Evolutionary conservation across 2,797 vertebrate species (phyloP), one percentile per base, ranked within the genome.

Genomic region (Spheniscus humboldti): DNA sequence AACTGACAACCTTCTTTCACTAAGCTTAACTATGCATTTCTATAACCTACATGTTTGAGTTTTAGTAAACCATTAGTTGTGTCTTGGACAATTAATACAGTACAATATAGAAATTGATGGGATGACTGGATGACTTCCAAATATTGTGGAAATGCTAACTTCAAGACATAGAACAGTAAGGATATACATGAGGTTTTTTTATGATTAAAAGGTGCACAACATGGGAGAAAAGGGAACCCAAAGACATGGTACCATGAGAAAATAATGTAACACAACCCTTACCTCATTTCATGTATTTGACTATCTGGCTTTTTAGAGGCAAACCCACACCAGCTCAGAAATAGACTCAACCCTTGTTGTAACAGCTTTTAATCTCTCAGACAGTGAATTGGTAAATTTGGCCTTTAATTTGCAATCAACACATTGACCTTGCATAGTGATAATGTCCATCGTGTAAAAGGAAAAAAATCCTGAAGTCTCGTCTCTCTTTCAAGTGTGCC

Each of bases 361-460:
- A 92, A 78, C 6, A 57, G 19, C 4, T 81, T 84, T 85, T 68
- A 50, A 59, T 45, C 15, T 68, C 39, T 62, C 45, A 62, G 47
- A n/a, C 33, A 47, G 12, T 37, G 50, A 90, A 76, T 3, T 48
- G 10, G 13, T 47, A 73, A 62, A 79, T 41, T 37, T 89, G 24
- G 35, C 41, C 37, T 88, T 86, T 64, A 50, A 88, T 56, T 80
- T 88, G 28, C 35, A 74, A 80, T 64, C 37, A 82, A 28, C 6
- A 18, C 6, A 13, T 41, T 86, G 33, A 84, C 64, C 13, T 80
- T 75, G 41, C 22, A 50, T 2, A 55, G 10, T 30, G 7, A 67
- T 23, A 75, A 67, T 13, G 3, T 31, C 20, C 39, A 45, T 25
- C 0, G 0, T 18, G 14, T 19, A 55, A 59, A 72, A 73, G 13